Base-by-base conservation (phyloP, 2,113 vertebrate species). In the Chelonoidis abingdonii region DNA sequence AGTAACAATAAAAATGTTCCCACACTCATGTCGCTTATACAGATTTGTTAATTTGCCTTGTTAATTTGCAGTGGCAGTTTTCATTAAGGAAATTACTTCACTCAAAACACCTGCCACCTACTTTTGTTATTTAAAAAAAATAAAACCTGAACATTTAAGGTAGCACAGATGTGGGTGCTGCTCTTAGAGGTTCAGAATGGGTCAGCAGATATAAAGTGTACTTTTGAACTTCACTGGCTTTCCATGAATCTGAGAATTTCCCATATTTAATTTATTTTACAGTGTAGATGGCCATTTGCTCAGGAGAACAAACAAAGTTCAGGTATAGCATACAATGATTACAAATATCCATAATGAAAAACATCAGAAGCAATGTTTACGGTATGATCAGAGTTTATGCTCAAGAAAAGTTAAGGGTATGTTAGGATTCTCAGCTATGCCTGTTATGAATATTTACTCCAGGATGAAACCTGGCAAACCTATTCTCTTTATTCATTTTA, bases 181-280 rank as follows among this genome's bases (percentile, higher is more conserved):
- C 14, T 38, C 65, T 69, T 38, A 21, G 8, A 69, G 19, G 35
- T 38, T 69, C 65, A 38, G 35, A 21, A n/a, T 22, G 65, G n/a
- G 65, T 38, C 65, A 38, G n/a, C n/a, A 38, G 19, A n/a, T 72
- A 38, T 21, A 38, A 38, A 38, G n/a, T 22, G 35, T 38, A 69
- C 65, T 38, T 72, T 21, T 72, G 65, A 72, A 72, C 65, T 38
- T 72, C 19, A 29, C 6, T 2, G 52, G 62, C 22, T 72, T 29
- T 38, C 29, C 0, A 5, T 25, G 27, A 17, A 10, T 5, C 29
- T 50, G 10, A 11, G 49, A 76, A 0, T 72, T 0, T 2, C 11
- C 31, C 24, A 19, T 3, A 14, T 2, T 4, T 5, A 0, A 0
- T 5, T 6, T 4, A 1, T 3, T 2, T 3, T 47, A 75, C 1